These are phyloP conservation scores for Oryzias sinensis DNA, from an alignment of 2,797 vertebrate species.

Conservation along the genomic window DNA sequence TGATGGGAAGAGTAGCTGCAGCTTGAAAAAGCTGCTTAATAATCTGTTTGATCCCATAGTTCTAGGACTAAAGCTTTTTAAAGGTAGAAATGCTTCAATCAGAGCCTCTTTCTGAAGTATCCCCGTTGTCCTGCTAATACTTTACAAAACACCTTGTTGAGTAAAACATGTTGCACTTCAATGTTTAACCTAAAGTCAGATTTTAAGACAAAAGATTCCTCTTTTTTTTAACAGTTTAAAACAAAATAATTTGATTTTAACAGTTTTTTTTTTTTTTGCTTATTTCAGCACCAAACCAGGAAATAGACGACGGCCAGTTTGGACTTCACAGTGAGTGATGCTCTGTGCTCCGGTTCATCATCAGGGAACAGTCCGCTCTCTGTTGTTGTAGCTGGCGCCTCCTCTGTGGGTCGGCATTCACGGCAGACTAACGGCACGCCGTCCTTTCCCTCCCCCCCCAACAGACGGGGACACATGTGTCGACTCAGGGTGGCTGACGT, in stretches of 20 bases:
- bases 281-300: constrained; percentile 76
- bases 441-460: not conserved
- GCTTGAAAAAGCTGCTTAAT: constrained; percentile 12
- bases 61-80: not conserved
- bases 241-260: constrained; percentile 1
- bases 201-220: not conserved
- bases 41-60: not conserved
- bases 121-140: not conserved
- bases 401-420: constrained; percentile 19
- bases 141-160: not conserved
- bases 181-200: too few species aligned
- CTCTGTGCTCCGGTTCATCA: constrained; percentile 3
- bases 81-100: not conserved
- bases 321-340: constrained; percentile 89
- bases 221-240: constrained; percentile 1
- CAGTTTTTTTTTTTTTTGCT: constrained; percentile 1
- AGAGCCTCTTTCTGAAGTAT: constrained; percentile 15
- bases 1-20: constrained; percentile 11
- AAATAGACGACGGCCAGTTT: constrained; percentile 87
- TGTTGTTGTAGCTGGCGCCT: constrained; percentile 5
- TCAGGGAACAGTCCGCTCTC: not conserved
- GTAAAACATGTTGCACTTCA: not conserved
- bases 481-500: constrained; percentile 95
- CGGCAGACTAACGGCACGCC: constrained; percentile 4
- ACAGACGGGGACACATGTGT: constrained; percentile 85